Evolutionary conservation across 2,888 invertebrate species (phyloP), one percentile per base, ranked within the genome.

Genomic region (Folsomia candida): DNA sequence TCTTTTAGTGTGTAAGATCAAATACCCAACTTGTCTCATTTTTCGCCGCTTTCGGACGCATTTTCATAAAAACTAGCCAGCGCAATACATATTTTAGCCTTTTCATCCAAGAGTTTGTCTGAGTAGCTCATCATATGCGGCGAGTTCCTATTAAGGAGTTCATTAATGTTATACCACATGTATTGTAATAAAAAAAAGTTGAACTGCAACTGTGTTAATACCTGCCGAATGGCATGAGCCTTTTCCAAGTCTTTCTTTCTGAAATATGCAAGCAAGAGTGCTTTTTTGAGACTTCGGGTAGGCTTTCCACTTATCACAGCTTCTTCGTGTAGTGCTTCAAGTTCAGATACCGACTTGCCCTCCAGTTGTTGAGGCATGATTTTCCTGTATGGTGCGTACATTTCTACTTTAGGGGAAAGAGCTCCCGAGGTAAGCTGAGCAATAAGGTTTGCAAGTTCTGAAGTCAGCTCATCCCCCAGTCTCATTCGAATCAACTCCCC

Each of bases 381-480:
- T 3, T 54, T 57, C 14, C 59, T 24, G 2, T 1, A 18, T 4
- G 37, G 37, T 9, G 37, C 37, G 24, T 27, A 57, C 0, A 71
- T 26, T 3, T 68, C 60, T 2, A 74, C 18, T 25, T 76, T 77
- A 6, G 74, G 72, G 1, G 67, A 70, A 24, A 79, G 68, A 27
- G 76, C 76, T 3, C 88, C 85, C 0, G 90, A 88, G 2, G 89
- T 88, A 2, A 92, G 83, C 80, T 88, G 87, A 0, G 87, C 85
- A 9, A 92, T 82, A 24, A 88, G 81, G 77, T 87, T 86, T 0
- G 89, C 88, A 51, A 90, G 84, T 74, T 85, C 84, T 0, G 88
- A 85, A 0, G 89, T 90, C 85, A 91, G 85, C 73, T 87, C 86
- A 54, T 88, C 86, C 0, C 89, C 89, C 1, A 92, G 82, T 76